These are phyloP conservation scores for Puffinus mauretanicus DNA, from an alignment of 2,113 vertebrate genomes.

Conservation along the genomic window DNA sequence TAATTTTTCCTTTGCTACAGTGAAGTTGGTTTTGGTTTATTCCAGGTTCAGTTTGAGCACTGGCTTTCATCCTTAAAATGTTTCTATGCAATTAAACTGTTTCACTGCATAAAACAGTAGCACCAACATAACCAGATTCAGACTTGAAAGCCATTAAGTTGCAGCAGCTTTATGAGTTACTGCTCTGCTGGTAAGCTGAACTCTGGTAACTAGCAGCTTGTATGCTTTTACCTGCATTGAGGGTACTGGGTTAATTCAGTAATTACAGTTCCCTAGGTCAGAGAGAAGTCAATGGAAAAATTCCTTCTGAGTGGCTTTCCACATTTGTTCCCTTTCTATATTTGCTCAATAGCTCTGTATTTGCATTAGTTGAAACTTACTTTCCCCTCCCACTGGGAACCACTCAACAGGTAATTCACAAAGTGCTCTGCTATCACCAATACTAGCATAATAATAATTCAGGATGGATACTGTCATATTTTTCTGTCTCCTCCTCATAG, in stretches of 20 bases:
- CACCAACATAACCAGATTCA: not conserved
- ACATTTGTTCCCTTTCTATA: not conserved
- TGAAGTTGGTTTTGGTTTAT: not conserved
- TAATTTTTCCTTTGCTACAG: not conserved
- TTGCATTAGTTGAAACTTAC: not conserved
- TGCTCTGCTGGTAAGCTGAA: not conserved
- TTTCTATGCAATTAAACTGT: not conserved
- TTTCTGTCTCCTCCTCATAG: not conserved
- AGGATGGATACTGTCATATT: not conserved
- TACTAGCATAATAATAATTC: not conserved
- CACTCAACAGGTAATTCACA: not conserved
- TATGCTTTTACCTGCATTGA: not conserved
- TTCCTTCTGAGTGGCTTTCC: not conserved
- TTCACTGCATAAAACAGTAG: not conserved
- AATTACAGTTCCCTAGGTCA: not conserved
- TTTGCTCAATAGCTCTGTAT: not conserved
- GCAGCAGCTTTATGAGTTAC: not conserved
- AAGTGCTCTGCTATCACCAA: fast-evolving
- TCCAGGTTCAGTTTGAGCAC: not conserved
- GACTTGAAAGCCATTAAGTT: not conserved
- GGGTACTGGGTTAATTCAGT: not conserved
- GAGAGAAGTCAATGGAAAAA: not conserved
- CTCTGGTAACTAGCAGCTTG: not conserved
- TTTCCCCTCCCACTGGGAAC: not conserved
- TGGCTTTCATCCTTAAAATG: not conserved